phyloP scores from a whole-genome alignment of 2,888 invertebrate genomes.

The Plemyria rubiginata region DNA sequence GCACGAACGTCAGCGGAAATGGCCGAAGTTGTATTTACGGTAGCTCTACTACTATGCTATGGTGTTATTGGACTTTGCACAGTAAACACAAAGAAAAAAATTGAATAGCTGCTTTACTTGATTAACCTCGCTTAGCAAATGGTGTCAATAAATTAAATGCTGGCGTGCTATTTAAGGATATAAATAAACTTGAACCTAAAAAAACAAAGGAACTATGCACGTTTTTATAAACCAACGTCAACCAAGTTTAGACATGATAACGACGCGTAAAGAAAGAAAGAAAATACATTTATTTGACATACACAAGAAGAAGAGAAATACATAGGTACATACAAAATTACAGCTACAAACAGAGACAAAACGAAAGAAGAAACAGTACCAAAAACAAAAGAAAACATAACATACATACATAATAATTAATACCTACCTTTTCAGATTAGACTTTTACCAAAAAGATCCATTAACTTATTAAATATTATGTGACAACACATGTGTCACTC shows the following conservation, averaged over 20 bases:
- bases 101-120: conserved; percentile 40
- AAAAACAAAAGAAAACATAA: too few species aligned
- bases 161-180: conserved; percentile 4
- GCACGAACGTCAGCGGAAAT: conserved; percentile 66
- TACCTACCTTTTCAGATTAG: too few species aligned
- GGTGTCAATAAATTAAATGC: conserved; percentile 22
- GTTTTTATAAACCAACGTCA: background rate
- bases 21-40: conserved; percentile 64
- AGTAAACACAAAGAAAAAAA: conserved; percentile 47
- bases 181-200: background rate
- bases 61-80: conserved; percentile 60
- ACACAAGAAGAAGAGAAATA: too few species aligned
- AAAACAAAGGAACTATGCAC: conserved; percentile 3
- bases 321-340: too few species aligned
- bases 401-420: too few species aligned
- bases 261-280: too few species aligned
- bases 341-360: too few species aligned
- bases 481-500: conserved; percentile 4
- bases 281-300: too few species aligned
- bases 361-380: too few species aligned
- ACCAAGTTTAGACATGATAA: too few species aligned
- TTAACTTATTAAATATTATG: background rate
- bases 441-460: background rate
- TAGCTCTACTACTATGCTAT: conserved; percentile 40
- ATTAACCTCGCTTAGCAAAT: conserved; percentile 28